Conservation (phyloP, 2,113 vertebrate species). For the Brachyhypopomus gauderio region DNA sequence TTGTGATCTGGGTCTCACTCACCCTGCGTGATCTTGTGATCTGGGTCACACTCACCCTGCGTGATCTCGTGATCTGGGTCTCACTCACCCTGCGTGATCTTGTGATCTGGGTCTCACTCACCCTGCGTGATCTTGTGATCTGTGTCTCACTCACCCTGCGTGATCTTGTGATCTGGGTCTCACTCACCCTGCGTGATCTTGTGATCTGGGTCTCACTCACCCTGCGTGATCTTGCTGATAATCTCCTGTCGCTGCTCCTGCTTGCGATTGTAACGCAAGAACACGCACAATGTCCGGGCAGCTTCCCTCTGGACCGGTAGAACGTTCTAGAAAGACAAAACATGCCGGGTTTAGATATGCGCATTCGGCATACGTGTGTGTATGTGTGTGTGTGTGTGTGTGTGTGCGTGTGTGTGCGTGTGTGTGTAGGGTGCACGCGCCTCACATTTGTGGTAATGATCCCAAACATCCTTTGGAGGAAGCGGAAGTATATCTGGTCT, state of each 20-base stretch:
- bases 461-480: slow-evolving; percentile 88
- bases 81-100: slow-evolving; percentile 87
- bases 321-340: slow-evolving; percentile 80
- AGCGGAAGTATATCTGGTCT: slow-evolving; percentile 91
- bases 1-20: slow-evolving; percentile 74
- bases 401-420: slow-evolving; percentile 2
- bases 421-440: neutral
- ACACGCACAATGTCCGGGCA: slow-evolving; percentile 88
- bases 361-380: neutral
- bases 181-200: slow-evolving; percentile 89
- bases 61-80: slow-evolving; percentile 79
- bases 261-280: slow-evolving; percentile 91
- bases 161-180: slow-evolving; percentile 77
- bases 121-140: slow-evolving; percentile 90
- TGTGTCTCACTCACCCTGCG: slow-evolving; percentile 82
- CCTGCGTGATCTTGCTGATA: slow-evolving; percentile 88
- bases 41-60: slow-evolving; percentile 80
- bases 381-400: slow-evolving; percentile 11
- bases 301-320: slow-evolving; percentile 92
- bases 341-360: neutral
- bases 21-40: slow-evolving; percentile 91
- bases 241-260: slow-evolving; percentile 92
- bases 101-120: slow-evolving; percentile 76
- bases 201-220: slow-evolving; percentile 72
- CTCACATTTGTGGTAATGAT: slow-evolving; percentile 92